phyloP scores from a whole-genome alignment of 2,113 vertebrate species.

The Tapirus terrestris region DNA sequence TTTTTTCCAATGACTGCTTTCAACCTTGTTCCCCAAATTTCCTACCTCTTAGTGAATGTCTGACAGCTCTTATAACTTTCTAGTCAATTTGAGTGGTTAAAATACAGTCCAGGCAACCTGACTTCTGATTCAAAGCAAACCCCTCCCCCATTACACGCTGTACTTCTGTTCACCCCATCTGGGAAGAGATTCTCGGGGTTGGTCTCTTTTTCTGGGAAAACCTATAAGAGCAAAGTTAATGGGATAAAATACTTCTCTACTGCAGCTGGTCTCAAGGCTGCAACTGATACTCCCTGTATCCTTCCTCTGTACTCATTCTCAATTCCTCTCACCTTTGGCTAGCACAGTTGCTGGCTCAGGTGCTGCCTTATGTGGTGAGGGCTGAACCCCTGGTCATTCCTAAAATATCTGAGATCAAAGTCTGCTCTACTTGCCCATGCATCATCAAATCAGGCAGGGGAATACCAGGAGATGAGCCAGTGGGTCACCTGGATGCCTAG shows the following conservation, averaged over 20 bases:
- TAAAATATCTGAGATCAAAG: not conserved
- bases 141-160: not conserved
- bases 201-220: not conserved
- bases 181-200: not conserved
- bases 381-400: not conserved
- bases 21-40: not conserved
- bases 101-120: not conserved
- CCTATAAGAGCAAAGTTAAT: not conserved
- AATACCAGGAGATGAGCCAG: not conserved
- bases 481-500: not conserved
- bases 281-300: not conserved
- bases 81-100: constrained; percentile 27
- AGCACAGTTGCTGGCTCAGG: not conserved
- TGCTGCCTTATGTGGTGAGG: not conserved
- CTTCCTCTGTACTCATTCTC: not conserved
- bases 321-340: not conserved
- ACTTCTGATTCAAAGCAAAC: not conserved
- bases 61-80: constrained; percentile 35
- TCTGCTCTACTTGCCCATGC: not conserved
- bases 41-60: constrained; percentile 17
- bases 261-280: not conserved
- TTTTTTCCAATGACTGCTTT: not conserved
- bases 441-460: not conserved
- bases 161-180: not conserved
- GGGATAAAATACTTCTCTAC: not conserved